These are phyloP conservation scores for Lymantria dispar DNA, from an alignment of 2,888 invertebrate genomes.

Conservation along the genomic window DNA sequence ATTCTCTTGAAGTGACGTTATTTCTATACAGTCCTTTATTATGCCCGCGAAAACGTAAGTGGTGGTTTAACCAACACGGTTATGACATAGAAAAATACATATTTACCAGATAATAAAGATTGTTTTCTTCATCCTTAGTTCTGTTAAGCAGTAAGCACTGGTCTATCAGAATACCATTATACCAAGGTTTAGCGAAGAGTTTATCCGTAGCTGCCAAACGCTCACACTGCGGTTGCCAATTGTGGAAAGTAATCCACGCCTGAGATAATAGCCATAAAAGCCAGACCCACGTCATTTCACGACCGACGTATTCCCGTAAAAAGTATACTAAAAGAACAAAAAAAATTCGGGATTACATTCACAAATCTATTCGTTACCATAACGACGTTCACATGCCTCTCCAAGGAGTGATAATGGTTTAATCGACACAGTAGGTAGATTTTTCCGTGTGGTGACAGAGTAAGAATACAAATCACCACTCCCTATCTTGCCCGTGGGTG, in stretches of 20 bases:
- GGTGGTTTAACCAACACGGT: too few species aligned
- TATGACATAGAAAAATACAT: too few species aligned
- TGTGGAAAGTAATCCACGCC: conserved; percentile 92
- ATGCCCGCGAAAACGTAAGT: too few species aligned
- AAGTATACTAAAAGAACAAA: conserved; percentile 55
- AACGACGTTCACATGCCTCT: too few species aligned
- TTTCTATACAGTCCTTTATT: too few species aligned
- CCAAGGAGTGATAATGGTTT: too few species aligned
- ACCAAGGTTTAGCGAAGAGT: conserved; percentile 92
- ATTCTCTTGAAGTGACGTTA: too few species aligned
- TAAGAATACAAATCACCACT: too few species aligned
- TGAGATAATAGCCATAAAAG: conserved; percentile 91
- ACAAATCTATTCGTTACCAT: background rate
- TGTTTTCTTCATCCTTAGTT: conserved; percentile 85
- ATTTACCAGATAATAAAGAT: conserved; percentile 45
- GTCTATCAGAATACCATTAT: conserved; percentile 91
- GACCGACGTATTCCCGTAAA: conserved; percentile 78
- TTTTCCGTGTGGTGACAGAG: too few species aligned
- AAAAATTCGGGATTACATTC: background rate
- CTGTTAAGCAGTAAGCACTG: conserved; percentile 93
- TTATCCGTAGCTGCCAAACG: conserved; percentile 92
- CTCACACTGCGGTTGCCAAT: conserved; percentile 93
- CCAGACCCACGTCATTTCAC: conserved; percentile 90
- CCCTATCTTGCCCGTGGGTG: too few species aligned
- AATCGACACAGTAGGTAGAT: too few species aligned